Evolutionary conservation across 2,888 invertebrate species (phyloP).

Genomic region (Rhingia rostrata): DNA sequence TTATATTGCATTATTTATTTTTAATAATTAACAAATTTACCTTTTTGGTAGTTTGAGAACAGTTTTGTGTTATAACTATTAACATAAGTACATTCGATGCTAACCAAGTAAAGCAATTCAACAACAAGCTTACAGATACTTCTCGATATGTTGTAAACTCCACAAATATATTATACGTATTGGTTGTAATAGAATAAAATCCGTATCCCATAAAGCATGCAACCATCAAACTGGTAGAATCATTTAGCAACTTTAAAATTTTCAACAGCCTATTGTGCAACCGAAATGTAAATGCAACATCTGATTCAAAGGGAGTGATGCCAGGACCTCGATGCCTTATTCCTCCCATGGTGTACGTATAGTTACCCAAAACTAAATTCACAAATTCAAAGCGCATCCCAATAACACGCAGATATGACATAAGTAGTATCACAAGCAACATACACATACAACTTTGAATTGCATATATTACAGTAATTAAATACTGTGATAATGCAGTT

Average conservation of each 20-base stretch:
- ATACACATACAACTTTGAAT: slow-evolving; percentile 79
- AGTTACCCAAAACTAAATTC: slow-evolving; percentile 78
- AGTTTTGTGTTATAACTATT: slow-evolving; percentile 78
- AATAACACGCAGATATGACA: slow-evolving; percentile 78
- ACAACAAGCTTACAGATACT: slow-evolving; percentile 77
- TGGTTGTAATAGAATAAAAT: slow-evolving; percentile 81
- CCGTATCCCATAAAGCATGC: slow-evolving; percentile 81
- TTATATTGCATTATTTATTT: no score
- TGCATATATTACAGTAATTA: slow-evolving; percentile 77
- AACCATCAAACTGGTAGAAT: slow-evolving; percentile 79
- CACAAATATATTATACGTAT: slow-evolving; percentile 81
- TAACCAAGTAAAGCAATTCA: slow-evolving; percentile 78
- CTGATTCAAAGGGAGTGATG: slow-evolving; percentile 78
- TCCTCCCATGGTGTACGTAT: slow-evolving; percentile 76
- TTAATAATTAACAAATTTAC: slow-evolving; percentile 72
- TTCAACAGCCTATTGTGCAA: slow-evolving; percentile 80
- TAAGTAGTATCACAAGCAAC: slow-evolving; percentile 78
- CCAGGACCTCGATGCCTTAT: slow-evolving; percentile 34
- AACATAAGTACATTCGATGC: slow-evolving; percentile 77
- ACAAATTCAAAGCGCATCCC: slow-evolving; percentile 79
- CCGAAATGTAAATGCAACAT: slow-evolving; percentile 79
- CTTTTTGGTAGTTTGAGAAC: slow-evolving; percentile 79
- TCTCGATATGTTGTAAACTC: slow-evolving; percentile 78
- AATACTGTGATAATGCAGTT: slow-evolving; percentile 72
- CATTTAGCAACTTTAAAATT: slow-evolving; percentile 79